Base-by-base conservation (phyloP, 2,113 vertebrate genomes). In the Gobius niger region DNA sequence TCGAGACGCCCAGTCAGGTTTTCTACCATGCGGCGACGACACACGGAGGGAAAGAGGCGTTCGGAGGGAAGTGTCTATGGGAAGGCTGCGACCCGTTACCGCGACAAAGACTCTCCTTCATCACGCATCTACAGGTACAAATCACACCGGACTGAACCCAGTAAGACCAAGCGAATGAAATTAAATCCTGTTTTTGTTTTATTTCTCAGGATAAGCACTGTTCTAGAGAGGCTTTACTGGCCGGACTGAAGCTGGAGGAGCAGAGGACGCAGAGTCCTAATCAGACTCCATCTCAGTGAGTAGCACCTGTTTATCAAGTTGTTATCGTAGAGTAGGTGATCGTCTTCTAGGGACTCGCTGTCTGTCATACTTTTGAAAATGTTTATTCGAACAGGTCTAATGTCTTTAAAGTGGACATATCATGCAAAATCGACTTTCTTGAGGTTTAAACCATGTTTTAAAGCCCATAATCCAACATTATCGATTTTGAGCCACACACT, bases 41-140 rank as follows among this genome's bases (percentile, higher is more conserved):
- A 80, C 98, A 99, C 9, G 98, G 98, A 63, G 95, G 94, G 14
- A 98, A 97, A 86, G 97, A 97, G 16, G 89, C 89, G 5, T 99
- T 99, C 47, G 95, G 94, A 42, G 98, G 98, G 49, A 95, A 96
- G 53, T 99, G 98, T 92, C 93, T 92, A 24, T 99, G 98, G 98
- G 97, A 98, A 75, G 96, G 96, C 42, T 99, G 98, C 83, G 97
- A 99, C 88, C 96, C 96, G 74, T 98, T 98, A 78, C 94, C 98
- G 68, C 90, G 98, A 34, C 96, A 99, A 90, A 95, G 98, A 91
- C 95, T 99, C 85, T 99, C 98, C 72, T 99, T 98, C 87, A 97
- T 99, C 78, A 99, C 98, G 15, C 98, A 99, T 84, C 90, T 99
- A 89, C 98, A 99, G 95, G 98, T 95, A 60, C 14, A 60, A 41